Conservation (phyloP, 2,888 invertebrate species). For the Sussaba pulchella region DNA sequence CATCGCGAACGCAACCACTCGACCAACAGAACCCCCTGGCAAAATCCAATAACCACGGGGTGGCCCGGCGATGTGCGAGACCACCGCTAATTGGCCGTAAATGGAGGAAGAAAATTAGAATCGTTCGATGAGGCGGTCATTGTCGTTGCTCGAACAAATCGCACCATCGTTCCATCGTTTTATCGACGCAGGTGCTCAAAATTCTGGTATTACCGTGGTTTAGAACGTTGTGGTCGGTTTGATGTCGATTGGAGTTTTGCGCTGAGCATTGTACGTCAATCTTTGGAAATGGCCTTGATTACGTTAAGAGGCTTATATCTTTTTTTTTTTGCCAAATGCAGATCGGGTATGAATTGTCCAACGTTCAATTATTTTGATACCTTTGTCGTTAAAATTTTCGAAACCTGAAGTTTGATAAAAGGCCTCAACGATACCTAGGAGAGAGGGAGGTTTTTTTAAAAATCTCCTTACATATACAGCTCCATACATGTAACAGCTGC, state of each 20-base stretch:
- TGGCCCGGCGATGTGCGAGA: constrained; percentile 58
- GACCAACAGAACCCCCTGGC: constrained; percentile 59
- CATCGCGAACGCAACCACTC: constrained; percentile 53
- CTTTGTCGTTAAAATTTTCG: too few relatives aligned
- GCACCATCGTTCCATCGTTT: constrained; percentile 3
- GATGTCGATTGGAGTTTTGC: not conserved
- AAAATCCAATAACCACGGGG: constrained; percentile 71
- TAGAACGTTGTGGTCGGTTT: not conserved
- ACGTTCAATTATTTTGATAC: too few relatives aligned
- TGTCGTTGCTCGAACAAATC: not conserved
- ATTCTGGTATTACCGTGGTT: not conserved
- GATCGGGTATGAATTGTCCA: too few relatives aligned
- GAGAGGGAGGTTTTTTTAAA: too few relatives aligned
- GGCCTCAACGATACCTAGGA: not conserved
- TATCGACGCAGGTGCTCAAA: not conserved
- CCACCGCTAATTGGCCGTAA: constrained; percentile 73
- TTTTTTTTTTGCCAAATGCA: too few relatives aligned
- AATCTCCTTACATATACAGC: too few relatives aligned
- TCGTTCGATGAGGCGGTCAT: constrained; percentile 39
- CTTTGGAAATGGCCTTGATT: not conserved
- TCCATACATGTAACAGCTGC: not conserved
- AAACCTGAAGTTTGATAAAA: too few relatives aligned
- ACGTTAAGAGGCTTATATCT: not conserved
- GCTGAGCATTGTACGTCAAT: not conserved
- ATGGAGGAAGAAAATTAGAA: constrained; percentile 75